Conservation (phyloP, 2,797 vertebrate genomes). For the Ctenopoma kingsleyae region DNA sequence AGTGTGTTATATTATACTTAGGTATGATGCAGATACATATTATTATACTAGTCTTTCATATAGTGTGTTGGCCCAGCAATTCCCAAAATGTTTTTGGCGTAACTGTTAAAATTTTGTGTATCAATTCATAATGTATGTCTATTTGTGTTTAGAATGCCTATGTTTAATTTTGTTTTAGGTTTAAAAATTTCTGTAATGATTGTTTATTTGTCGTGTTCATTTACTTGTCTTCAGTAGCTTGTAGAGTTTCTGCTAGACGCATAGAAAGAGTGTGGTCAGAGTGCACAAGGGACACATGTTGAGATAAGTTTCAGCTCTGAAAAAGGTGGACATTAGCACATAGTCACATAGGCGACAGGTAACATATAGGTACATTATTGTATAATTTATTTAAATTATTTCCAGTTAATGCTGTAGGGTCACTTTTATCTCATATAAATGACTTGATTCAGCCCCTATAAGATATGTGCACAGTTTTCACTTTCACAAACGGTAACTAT, state of each 20-base stretch:
- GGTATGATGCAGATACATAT: slow-evolving; percentile 74
- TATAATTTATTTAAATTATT: slow-evolving; percentile 1
- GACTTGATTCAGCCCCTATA: neutral
- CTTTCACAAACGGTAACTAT: neutral
- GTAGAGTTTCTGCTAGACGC: slow-evolving; percentile 48
- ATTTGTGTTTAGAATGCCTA: slow-evolving; percentile 63
- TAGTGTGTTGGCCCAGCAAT: slow-evolving; percentile 71
- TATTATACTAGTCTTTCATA: slow-evolving; percentile 73
- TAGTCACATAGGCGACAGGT: neutral
- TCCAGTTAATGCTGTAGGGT: neutral
- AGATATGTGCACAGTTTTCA: neutral
- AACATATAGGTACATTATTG: neutral
- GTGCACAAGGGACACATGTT: neutral
- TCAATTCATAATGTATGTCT: slow-evolving; percentile 58
- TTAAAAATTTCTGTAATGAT: slow-evolving; percentile 57
- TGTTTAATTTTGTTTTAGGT: slow-evolving; percentile 51
- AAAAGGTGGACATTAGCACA: slow-evolving; percentile 10
- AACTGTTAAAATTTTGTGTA: slow-evolving; percentile 57
- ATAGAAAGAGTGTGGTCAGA: slow-evolving; percentile 68
- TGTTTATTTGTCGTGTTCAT: slow-evolving; percentile 61
- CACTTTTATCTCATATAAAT: slow-evolving; percentile 11
- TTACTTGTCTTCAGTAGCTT: slow-evolving; percentile 56
- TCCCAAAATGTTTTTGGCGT: slow-evolving; percentile 52
- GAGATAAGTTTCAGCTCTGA: slow-evolving; percentile 7
- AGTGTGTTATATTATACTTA: slow-evolving; percentile 69